Conservation (phyloP, 2,113 vertebrate genomes). For the Oryzias celebensis region DNA sequence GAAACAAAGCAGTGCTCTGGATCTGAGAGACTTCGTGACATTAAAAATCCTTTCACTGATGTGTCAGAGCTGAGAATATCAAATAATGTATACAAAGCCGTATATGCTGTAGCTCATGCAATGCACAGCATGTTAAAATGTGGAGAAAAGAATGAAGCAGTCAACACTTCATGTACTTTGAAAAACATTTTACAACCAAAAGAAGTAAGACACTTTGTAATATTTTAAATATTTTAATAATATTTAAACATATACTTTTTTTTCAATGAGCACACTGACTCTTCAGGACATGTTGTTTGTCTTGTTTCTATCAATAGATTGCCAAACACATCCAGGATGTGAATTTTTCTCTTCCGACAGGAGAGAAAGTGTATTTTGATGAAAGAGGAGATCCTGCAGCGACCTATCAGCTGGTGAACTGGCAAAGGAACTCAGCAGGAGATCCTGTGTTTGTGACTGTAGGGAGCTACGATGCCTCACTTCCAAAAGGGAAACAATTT, state of each 20-base stretch:
- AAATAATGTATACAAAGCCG: constrained; percentile 79
- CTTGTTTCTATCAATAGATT: constrained; percentile 47
- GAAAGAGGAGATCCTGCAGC: constrained; percentile 73
- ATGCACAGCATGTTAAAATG: constrained; percentile 65
- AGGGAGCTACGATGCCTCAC: constrained; percentile 74
- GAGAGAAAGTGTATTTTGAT: constrained; percentile 74
- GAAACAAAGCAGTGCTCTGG: constrained; percentile 63
- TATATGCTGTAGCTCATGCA: constrained; percentile 74
- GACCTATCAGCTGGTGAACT: constrained; percentile 78
- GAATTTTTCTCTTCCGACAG: constrained; percentile 69
- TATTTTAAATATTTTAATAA: not conserved
- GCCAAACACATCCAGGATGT: constrained; percentile 64
- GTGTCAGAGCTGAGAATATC: constrained; percentile 76
- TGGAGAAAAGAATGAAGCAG: constrained; percentile 11
- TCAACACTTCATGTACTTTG: constrained; percentile 43
- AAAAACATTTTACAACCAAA: constrained; percentile 34
- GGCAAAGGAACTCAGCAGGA: constrained; percentile 71
- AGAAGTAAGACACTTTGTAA: constrained; percentile 46
- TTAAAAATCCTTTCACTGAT: constrained; percentile 71
- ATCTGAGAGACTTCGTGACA: constrained; percentile 63
- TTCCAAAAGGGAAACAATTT: constrained; percentile 64
- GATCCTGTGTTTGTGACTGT: constrained; percentile 65
- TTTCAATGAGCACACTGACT: not conserved
- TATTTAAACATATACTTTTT: too few relatives aligned
- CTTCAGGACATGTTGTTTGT: not conserved